Percentiles rank a stretch among this genome's conserved stretches.
phyloP scores from a whole-genome alignment of 2,888 invertebrate genomes.

The Xanthorhoe spadicearia region DNA sequence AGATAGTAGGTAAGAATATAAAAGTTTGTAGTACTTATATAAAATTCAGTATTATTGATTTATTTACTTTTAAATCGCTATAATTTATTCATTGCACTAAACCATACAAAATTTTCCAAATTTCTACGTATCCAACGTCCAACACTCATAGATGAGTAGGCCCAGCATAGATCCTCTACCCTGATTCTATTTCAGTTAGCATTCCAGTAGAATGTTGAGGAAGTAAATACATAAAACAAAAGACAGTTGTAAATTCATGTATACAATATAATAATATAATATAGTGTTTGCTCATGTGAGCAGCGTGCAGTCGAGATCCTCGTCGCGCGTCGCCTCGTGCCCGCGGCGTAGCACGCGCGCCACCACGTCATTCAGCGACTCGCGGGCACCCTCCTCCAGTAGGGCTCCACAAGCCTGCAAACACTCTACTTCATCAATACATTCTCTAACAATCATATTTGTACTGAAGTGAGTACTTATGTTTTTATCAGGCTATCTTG shows the following conservation, averaged over 20 bases:
- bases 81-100: too few relatives aligned
- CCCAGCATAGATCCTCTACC: neutral
- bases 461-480: neutral
- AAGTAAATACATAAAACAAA: neutral
- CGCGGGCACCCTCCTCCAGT: conserved; percentile 94
- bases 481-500: neutral
- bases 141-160: neutral
- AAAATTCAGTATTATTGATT: too few relatives aligned
- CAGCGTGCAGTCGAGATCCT: conserved; percentile 96
- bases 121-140: neutral
- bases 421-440: neutral
- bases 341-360: conserved; percentile 94
- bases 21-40: too few relatives aligned
- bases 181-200: neutral
- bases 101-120: too few relatives aligned
- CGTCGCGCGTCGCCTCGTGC: conserved; percentile 92
- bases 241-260: conserved; percentile 5
- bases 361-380: conserved; percentile 95
- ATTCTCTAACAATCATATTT: neutral
- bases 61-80: too few relatives aligned
- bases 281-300: conserved; percentile 86
- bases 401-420: conserved; percentile 88
- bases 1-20: too few relatives aligned
- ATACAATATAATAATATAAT: conserved; percentile 15
- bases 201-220: neutral